Evolutionary conservation across 2,797 vertebrate genomes (phyloP), one percentile per base, ranked within the genome.

Genomic region (Microcaecilia unicolor): DNA sequence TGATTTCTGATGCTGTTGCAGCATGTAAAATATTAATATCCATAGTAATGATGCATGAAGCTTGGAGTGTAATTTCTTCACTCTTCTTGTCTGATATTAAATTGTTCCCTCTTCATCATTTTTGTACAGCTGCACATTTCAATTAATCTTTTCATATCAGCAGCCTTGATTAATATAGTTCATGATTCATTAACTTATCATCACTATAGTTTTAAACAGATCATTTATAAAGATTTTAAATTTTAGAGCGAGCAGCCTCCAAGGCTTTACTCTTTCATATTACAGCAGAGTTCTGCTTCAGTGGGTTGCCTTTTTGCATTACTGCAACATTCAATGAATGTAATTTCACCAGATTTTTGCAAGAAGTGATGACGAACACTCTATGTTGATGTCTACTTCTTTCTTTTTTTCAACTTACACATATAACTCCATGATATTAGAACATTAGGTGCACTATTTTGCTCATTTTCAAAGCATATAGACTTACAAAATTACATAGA

Each of bases 51-150:
- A 98, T 98, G 92, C 93, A 98, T 98, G 91, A 93, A 94, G 90
- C 83, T 86, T 83, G 70, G 85, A 92, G 88, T 87, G 89, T 94
- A 92, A 96, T 97, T 91, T 84, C 88, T 87, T 88, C 85, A 81
- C 89, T 88, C 84, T 86, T 84, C 91, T 88, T 92, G 91, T 92
- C 90, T 84, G 72, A 88, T 85, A 83, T 86, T 86, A 91, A 94
- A 96, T 93, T 91, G 91, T 94, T 88, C 88, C 88, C 86, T 97
- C 90, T 97, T 96, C 88, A 97, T 99, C 94, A 98, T 93, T 92
- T 96, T 84, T 88, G 75, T 72, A 85, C 84, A 91, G 93, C 87
- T 92, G 92, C 85, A 87, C 89, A 74, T 93, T 87, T 91, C 89
- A 89, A 95, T 98, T 93, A 87, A 89, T 97, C 93, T 95, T 87